Evolutionary conservation across 2,113 vertebrate genomes (phyloP), one percentile per base, ranked within the genome.

Genomic region (Sciurus niger): DNA sequence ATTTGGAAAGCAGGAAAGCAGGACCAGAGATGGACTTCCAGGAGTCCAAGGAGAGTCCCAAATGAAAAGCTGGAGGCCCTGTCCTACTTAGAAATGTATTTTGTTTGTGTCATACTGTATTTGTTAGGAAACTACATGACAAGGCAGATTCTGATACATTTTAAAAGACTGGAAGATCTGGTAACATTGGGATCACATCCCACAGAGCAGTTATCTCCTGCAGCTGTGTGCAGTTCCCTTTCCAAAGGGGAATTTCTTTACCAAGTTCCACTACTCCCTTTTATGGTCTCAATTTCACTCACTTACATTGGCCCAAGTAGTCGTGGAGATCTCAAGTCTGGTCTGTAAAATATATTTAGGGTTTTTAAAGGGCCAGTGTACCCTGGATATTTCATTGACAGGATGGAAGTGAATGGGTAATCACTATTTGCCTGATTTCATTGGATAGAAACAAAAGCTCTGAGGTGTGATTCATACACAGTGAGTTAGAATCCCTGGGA

Each of bases 331-430:
- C 94, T 94, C 67, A 89, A 6, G 58, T 84, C 55, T 58, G 16
- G 2, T 78, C 76, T 87, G 6, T 43, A 8, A 34, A 76, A 63
- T 17, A 86, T 67, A 94, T 82, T 84, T 43, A 83, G 55, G 43
- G 32, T 73, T 92, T 92, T 86, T 92, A 88, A 97, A 96, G 77
- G 25, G 28, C 24, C 2, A 55, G 8, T 24, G 32, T 24, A 11
- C 40, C 18, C 14, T 18, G 58, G 40, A 8, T 43, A 74, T 84
- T 82, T 80, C 72, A 60, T 20, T 82, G 43, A 8, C 37, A 90
- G 34, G 30, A 24, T 65, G 11, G 46, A 70, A 80, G 4, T 30
- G 11, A 68, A 22, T 34, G 37, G 53, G 34, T 9, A 51, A 9
- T 85, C 12, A 40, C 3, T 48, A 4, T 74, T 84, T 58, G 9